These are phyloP conservation scores for Drepanosiphum platanoidis DNA, from an alignment of 2,888 invertebrate species.

Conservation along the genomic window DNA sequence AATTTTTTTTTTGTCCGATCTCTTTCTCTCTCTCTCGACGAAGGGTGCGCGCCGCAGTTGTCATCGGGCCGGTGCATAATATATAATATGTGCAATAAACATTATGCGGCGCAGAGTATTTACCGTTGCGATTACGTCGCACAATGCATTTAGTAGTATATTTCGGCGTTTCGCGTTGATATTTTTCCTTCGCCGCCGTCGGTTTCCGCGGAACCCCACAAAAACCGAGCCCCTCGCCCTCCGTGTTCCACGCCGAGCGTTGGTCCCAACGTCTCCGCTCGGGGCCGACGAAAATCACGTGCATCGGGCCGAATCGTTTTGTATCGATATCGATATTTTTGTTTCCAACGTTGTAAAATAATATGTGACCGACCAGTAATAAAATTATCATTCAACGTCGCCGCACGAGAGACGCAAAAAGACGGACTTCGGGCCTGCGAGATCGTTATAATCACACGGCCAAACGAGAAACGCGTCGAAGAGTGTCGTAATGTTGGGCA, in stretches of 20 bases:
- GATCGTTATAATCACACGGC: too few relatives aligned
- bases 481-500: too few relatives aligned
- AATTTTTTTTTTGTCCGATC: neutral
- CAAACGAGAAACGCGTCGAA: too few relatives aligned
- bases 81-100: neutral
- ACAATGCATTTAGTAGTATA: neutral
- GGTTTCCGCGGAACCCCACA: conserved; percentile 45
- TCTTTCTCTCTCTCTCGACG: neutral
- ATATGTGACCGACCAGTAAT: too few relatives aligned
- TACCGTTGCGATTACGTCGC: conserved; percentile 32
- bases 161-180: too few relatives aligned
- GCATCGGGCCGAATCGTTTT: too few relatives aligned
- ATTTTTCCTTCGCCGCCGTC: conserved; percentile 10
- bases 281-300: neutral
- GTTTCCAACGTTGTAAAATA: too few relatives aligned
- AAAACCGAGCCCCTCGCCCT: conserved; percentile 16
- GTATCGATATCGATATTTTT: too few relatives aligned
- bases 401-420: too few relatives aligned
- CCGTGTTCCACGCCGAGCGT: neutral
- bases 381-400: too few relatives aligned
- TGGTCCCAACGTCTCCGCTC: neutral
- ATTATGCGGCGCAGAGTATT: neutral
- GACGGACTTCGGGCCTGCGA: too few relatives aligned
- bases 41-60: conserved; percentile 5
- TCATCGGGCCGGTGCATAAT: conserved; percentile 13